Evolutionary conservation across 2,797 vertebrate genomes (phyloP).

Genomic region (Sebastes nivosus): DNA sequence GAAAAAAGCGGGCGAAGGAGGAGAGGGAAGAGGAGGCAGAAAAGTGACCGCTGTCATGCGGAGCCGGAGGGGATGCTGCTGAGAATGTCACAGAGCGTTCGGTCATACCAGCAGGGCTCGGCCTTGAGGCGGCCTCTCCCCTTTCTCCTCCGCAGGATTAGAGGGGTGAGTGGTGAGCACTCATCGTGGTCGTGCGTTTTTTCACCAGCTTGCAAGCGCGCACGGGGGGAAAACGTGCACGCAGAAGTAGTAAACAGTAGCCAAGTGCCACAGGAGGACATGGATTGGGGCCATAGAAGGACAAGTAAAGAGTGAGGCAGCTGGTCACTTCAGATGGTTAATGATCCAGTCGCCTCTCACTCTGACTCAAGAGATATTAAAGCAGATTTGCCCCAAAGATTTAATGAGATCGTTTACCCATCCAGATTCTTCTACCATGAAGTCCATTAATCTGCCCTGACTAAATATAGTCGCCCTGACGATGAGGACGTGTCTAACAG

Average conservation of each 20-base stretch:
- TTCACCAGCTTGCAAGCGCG: slow-evolving; percentile 32
- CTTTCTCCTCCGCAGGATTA: slow-evolving; percentile 67
- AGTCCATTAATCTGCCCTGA: slow-evolving; percentile 56
- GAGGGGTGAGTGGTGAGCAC: slow-evolving; percentile 59
- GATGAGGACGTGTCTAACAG: slow-evolving; percentile 33
- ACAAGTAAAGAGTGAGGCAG: slow-evolving; percentile 47
- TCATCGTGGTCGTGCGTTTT: slow-evolving; percentile 56
- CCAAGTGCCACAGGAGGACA: slow-evolving; percentile 57
- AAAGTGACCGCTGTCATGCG: slow-evolving; percentile 47
- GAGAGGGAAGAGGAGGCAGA: slow-evolving; percentile 1
- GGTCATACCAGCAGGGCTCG: slow-evolving; percentile 61
- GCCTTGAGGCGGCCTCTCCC: slow-evolving; percentile 64
- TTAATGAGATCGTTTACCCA: slow-evolving; percentile 43
- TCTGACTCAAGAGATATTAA: slow-evolving; percentile 34
- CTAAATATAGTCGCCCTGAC: slow-evolving; percentile 56
- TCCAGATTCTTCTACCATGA: slow-evolving; percentile 13
- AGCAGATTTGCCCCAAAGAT: slow-evolving; percentile 49
- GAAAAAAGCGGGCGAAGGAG: slow-evolving; percentile 32
- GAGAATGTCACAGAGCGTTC: slow-evolving; percentile 64
- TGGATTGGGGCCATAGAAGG: slow-evolving; percentile 41
- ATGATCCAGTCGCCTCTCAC: slow-evolving; percentile 41
- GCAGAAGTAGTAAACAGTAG: slow-evolving; percentile 49
- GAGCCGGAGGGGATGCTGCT: slow-evolving; percentile 60
- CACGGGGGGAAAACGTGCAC: slow-evolving; percentile 35
- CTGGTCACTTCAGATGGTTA: slow-evolving; percentile 59